Evolutionary conservation across 2,888 invertebrate species (phyloP), one percentile per base, ranked within the genome.

Genomic region (Cantharis lateralis): DNA sequence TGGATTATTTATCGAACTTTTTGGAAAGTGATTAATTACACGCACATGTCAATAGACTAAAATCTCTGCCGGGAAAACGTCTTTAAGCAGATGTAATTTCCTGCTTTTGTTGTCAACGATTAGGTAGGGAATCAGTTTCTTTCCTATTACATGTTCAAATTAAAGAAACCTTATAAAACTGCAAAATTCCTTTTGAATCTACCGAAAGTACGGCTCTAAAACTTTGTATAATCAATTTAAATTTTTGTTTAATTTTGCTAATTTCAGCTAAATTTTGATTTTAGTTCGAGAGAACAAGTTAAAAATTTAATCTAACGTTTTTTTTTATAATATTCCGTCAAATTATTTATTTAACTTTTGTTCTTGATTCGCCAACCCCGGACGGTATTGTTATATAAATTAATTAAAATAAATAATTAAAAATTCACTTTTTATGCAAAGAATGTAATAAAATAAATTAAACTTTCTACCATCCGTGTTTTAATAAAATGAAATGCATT

Each of bases 51-150:
- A 79, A 76, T 74, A 79, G 79, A 79, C 79, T 80, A 80, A 78
- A 76, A 74, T 74, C 71, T 74, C 15, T 63, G 68, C 28, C 68
- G 66, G 72, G 80, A 80, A 72, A 76, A 76, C 66, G 70, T 73
- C 80, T 79, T 81, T 82, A 80, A 81, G 80, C 82, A 82, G 83
- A 84, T 82, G 84, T 84, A 84, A 84, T 84, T 84, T 84, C 84
- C 84, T 83, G 83, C 81, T 80, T 79, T 81, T 80, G 81, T 81
- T 83, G 83, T 82, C 82, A 80, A 82, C 82, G 82, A 82, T 82
- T 82, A 79, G 82, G 72, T 76, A 72, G 32, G 81, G 82, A 84
- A 84, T 83, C 83, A 82, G 83, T 83, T 66, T 84, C 83, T 83
- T 84, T 84, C 83, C 84, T 84, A 82, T 82, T 82, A 80, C 82